A percentile compares a stretch with the other conserved stretches of the same genome.
Evolutionary conservation across 2,797 vertebrate species (phyloP).

Genomic region (Masticophis lateralis): DNA sequence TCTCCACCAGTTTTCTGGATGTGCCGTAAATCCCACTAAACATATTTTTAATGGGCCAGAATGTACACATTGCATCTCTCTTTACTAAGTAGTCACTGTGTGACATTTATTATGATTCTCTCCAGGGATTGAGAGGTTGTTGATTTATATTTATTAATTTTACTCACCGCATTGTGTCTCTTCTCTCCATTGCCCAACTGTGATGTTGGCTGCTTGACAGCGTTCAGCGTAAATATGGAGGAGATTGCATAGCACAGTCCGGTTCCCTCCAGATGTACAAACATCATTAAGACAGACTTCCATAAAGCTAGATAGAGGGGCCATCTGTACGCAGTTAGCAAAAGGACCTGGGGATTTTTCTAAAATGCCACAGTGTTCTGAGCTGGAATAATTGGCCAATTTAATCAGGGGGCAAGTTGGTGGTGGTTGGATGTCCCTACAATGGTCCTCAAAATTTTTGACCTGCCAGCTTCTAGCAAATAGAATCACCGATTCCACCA

Average conservation of each 20-base stretch:
- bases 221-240: slow-evolving; percentile 62
- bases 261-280: slow-evolving; percentile 64
- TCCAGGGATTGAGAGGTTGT: background rate
- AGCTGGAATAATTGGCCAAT: slow-evolving; percentile 38
- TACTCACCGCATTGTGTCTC: slow-evolving; percentile 69
- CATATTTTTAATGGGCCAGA: background rate
- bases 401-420: slow-evolving; percentile 22
- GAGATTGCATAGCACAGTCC: slow-evolving; percentile 67
- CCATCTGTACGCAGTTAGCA: slow-evolving; percentile 39
- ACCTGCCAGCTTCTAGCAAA: slow-evolving; percentile 70
- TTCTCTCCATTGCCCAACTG: slow-evolving; percentile 62
- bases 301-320: slow-evolving; percentile 38
- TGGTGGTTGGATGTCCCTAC: background rate
- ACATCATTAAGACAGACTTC: slow-evolving; percentile 70
- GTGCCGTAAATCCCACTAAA: background rate
- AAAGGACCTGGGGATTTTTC: slow-evolving; percentile 65
- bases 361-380: slow-evolving; percentile 63
- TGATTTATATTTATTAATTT: background rate
- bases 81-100: background rate
- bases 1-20: background rate
- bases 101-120: background rate
- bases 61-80: background rate
- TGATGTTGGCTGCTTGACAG: slow-evolving; percentile 65
- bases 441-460: background rate
- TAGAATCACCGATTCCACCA: slow-evolving; percentile 51